Percentiles rank a stretch among this genome's conserved stretches.
Evolutionary conservation across 2,888 invertebrate genomes (phyloP).

Genomic region (Himalopsyche japonica): DNA sequence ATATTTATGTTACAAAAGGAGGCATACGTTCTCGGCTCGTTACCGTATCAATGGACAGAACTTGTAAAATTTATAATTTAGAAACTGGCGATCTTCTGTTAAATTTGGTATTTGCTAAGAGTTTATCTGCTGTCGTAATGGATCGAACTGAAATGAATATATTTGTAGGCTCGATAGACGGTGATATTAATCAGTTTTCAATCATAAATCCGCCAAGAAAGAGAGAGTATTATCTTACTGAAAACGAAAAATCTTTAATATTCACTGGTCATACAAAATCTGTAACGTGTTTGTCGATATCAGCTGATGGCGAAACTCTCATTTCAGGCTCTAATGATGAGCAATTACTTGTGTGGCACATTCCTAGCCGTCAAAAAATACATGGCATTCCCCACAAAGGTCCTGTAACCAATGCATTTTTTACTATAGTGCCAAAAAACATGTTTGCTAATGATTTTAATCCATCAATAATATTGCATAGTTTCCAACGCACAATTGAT

Average conservation of each 20-base stretch:
- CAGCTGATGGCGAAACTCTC: constrained; percentile 70
- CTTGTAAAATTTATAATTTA: constrained; percentile 81
- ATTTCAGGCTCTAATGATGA: constrained; percentile 78
- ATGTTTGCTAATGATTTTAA: constrained; percentile 64
- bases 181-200: constrained; percentile 70
- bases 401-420: constrained; percentile 71
- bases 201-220: constrained; percentile 70
- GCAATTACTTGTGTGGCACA: constrained; percentile 79
- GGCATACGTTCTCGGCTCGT: constrained; percentile 71
- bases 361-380: constrained; percentile 73
- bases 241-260: constrained; percentile 55
- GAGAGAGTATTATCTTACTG: constrained; percentile 66
- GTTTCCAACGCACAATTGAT: constrained; percentile 67
- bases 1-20: constrained; percentile 73
- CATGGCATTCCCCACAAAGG: constrained; percentile 74
- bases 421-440: constrained; percentile 63
- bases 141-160: constrained; percentile 72
- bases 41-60: constrained; percentile 80
- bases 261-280: constrained; percentile 71
- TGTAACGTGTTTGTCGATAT: constrained; percentile 73
- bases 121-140: constrained; percentile 69
- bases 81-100: constrained; percentile 69
- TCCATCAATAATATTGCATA: constrained; percentile 61
- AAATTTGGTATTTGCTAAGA: constrained; percentile 72
- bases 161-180: constrained; percentile 74